These are phyloP conservation scores for Cyprinodon brontotheroides DNA, from an alignment of 2,113 vertebrate species.

Conservation along the genomic window DNA sequence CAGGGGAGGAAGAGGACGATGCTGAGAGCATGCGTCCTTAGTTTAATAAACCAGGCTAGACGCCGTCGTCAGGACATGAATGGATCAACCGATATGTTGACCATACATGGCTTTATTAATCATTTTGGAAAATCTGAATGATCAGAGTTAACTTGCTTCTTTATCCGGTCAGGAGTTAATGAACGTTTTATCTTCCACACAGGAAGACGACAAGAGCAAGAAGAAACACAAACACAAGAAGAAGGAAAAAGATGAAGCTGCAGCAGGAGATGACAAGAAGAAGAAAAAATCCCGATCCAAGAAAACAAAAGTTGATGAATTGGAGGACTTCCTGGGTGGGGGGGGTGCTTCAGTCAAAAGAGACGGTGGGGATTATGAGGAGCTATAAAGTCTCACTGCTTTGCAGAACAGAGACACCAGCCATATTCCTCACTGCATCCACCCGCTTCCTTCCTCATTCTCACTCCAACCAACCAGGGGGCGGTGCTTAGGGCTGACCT, in stretches of 20 bases:
- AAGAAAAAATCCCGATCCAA: slow-evolving; percentile 82
- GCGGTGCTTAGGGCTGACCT: background rate
- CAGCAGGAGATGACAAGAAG: slow-evolving; percentile 75
- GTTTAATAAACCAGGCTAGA: too few species aligned
- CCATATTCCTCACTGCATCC: slow-evolving; percentile 59
- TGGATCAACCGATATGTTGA: too few species aligned
- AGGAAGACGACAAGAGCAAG: slow-evolving; percentile 92
- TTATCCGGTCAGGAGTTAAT: too few species aligned
- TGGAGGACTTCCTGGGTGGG: slow-evolving; percentile 92
- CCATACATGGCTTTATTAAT: too few species aligned
- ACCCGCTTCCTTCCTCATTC: slow-evolving; percentile 37
- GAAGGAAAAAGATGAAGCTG: slow-evolving; percentile 84
- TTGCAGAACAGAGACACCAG: slow-evolving; percentile 66
- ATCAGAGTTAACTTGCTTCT: too few species aligned
- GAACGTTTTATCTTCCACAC: background rate
- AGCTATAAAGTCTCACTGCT: slow-evolving; percentile 80
- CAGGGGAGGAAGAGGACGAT: too few species aligned
- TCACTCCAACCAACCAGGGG: slow-evolving; percentile 27
- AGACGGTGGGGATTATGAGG: slow-evolving; percentile 93
- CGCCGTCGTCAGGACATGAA: too few species aligned
- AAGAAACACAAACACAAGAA: slow-evolving; percentile 90
- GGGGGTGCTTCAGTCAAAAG: slow-evolving; percentile 64
- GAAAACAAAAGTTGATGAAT: slow-evolving; percentile 84
- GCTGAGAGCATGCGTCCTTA: too few species aligned
- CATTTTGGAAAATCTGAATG: too few species aligned